Base-by-base conservation (phyloP, 2,113 vertebrate genomes). In the Nettapus auritus region DNA sequence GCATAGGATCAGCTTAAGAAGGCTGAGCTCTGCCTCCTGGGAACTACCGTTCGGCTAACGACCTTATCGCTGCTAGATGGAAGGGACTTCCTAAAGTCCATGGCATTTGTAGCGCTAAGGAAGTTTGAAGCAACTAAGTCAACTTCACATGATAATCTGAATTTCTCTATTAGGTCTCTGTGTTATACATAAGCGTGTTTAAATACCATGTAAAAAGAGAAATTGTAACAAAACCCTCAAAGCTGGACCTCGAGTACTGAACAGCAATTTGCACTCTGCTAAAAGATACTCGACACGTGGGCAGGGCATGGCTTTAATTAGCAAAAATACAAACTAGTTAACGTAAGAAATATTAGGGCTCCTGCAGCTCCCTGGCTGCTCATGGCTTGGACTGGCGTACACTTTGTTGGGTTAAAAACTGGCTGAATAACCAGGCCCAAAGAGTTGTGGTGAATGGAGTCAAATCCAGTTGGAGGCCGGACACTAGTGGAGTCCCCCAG, bases 141-240 rank as follows among this genome's bases (percentile, higher is more conserved):
- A 1, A 5, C 0, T 6, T 18, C 6, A 3, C 0, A 0, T 4
- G 13, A 2, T 28, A 11, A 40, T 0, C 38, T 6, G 9, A 13
- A 4, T 2, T 10, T 2, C 64, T 5, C 0, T 0, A 5, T 31
- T n/a, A 20, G 4, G n/a, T 2, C 74, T 36, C 56, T 21, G 15
- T 8, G 6, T 44, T 36, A 6, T 2, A 7, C 18, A 2, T 5
- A 6, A 23, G 11, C 11, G 5, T 2, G 10, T 29, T 28, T 33
- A 55, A 53, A 40, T 2, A 11, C 17, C 8, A 5, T 1, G 7
- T n/a, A 18, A 34, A 28, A 34, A 23, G 17, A 57, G 38, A 57
- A 29, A 4, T 17, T 34, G 23, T 14, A 53, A 18, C 10, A 3
- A 2, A 26, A 28, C 25, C 16, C 50, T 50, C 36, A 8, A 64